phyloP scores from a whole-genome alignment of 2,888 invertebrate species.

The Germaria angustata region DNA sequence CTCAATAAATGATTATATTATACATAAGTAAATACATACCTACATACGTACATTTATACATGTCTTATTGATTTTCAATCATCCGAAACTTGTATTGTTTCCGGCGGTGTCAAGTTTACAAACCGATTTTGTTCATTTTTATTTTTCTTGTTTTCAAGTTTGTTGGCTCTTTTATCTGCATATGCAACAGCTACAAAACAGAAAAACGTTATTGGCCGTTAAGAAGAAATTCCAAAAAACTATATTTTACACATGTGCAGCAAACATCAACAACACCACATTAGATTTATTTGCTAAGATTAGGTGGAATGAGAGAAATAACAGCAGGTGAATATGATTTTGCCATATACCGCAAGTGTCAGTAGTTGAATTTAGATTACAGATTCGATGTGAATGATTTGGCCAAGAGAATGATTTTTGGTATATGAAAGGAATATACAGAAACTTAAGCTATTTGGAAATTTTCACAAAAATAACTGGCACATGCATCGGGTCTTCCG shows the following conservation, averaged over 20 bases:
- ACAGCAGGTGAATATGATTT: constrained; percentile 29
- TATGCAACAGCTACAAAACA: not conserved
- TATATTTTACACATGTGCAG: not conserved
- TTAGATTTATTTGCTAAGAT: constrained; percentile 48
- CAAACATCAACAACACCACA: not conserved
- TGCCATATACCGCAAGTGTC: constrained; percentile 50
- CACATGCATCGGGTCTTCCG: not conserved
- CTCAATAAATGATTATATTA: constrained; percentile 1
- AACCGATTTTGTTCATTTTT: constrained; percentile 8
- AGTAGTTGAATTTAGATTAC: constrained; percentile 49
- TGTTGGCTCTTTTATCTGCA: not conserved
- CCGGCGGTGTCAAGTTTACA: constrained; percentile 63
- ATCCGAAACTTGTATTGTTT: constrained; percentile 64
- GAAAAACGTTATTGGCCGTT: constrained; percentile 10
- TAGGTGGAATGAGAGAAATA: constrained; percentile 12
- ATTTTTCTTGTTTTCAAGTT: not conserved
- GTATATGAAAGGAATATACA: not conserved
- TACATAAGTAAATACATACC: too few relatives aligned
- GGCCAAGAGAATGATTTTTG: constrained; percentile 28
- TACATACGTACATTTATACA: too few relatives aligned
- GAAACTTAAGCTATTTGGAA: too few relatives aligned
- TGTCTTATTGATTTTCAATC: constrained; percentile 55
- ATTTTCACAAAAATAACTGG: too few relatives aligned
- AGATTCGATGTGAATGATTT: constrained; percentile 47
- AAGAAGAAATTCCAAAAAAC: constrained; percentile 24